Percentiles rank a stretch among this genome's conserved stretches.
Evolutionary conservation across 2,113 vertebrate species (phyloP).

Genomic region (Gobius niger): DNA sequence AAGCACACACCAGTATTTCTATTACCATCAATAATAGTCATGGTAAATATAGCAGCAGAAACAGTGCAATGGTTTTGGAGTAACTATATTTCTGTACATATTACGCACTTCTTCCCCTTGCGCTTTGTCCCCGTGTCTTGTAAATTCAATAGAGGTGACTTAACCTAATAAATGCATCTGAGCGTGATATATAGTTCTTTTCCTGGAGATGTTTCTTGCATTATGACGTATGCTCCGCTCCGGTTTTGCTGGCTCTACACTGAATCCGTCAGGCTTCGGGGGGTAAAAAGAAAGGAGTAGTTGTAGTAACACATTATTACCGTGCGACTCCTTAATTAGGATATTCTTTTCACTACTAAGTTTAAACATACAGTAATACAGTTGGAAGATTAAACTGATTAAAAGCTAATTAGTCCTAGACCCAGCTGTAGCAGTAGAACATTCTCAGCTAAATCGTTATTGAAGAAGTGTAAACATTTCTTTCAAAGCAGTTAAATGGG

Average conservation of each 20-base stretch:
- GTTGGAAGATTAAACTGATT: too few relatives aligned
- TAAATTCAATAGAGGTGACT: constrained; percentile 2
- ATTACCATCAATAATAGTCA: too few relatives aligned
- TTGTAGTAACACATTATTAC: constrained; percentile 4
- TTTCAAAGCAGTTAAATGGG: too few relatives aligned
- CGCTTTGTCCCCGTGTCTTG: neutral
- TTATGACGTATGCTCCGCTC: constrained; percentile 41
- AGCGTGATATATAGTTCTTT: constrained; percentile 59
- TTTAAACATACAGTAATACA: too few relatives aligned
- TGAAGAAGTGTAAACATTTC: too few relatives aligned
- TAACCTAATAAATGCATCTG: constrained; percentile 56
- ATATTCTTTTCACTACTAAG: too few relatives aligned
- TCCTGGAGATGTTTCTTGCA: constrained; percentile 39
- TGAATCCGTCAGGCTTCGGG: constrained; percentile 59
- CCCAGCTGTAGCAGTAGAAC: too few relatives aligned
- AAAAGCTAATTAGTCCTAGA: too few relatives aligned
- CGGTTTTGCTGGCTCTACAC: constrained; percentile 29
- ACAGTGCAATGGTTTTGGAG: neutral
- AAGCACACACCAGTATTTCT: too few relatives aligned
- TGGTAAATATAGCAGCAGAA: neutral
- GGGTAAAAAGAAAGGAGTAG: constrained; percentile 1
- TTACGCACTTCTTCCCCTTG: neutral
- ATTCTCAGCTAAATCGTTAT: too few relatives aligned
- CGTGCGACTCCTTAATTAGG: neutral
- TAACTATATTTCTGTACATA: neutral